These are phyloP conservation scores for Brachirus orientalis DNA, from an alignment of 2,113 vertebrate species.

Conservation along the genomic window DNA sequence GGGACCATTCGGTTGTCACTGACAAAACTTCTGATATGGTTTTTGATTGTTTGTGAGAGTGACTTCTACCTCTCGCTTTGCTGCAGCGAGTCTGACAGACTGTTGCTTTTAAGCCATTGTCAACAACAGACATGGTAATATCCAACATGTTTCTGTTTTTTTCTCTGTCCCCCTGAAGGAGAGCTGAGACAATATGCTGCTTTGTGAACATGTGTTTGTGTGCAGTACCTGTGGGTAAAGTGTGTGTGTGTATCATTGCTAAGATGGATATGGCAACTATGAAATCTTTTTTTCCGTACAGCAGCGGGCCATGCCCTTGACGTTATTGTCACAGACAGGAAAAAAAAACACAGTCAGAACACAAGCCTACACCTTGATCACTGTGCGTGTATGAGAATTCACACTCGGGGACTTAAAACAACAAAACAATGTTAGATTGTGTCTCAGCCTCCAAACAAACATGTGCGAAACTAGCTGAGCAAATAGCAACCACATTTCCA, in stretches of 20 bases:
- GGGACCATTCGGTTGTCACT: slow-evolving; percentile 36
- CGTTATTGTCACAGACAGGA: slow-evolving; percentile 48
- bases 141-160: slow-evolving; percentile 27
- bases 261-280: slow-evolving; percentile 40
- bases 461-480: slow-evolving; percentile 29
- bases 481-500: slow-evolving; percentile 39
- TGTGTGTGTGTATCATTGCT: slow-evolving; percentile 22
- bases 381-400: slow-evolving; percentile 46
- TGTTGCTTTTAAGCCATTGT: slow-evolving; percentile 50
- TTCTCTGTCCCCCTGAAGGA: slow-evolving; percentile 36
- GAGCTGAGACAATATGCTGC: slow-evolving; percentile 24
- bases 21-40: slow-evolving; percentile 47
- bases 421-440: slow-evolving; percentile 43
- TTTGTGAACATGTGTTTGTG: slow-evolving; percentile 5
- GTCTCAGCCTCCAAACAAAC: slow-evolving; percentile 41
- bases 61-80: slow-evolving; percentile 30
- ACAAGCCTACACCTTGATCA: slow-evolving; percentile 65
- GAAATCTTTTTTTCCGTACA: slow-evolving; percentile 28
- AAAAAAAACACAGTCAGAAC: slow-evolving; percentile 43
- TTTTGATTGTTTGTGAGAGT: slow-evolving; percentile 49
- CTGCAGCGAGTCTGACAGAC: slow-evolving; percentile 39
- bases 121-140: slow-evolving; percentile 45
- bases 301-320: slow-evolving; percentile 60
- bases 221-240: slow-evolving; percentile 29
- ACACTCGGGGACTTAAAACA: slow-evolving; percentile 43